Base-by-base conservation (phyloP, 2,797 vertebrate genomes). In the Sandelia bainsii region DNA sequence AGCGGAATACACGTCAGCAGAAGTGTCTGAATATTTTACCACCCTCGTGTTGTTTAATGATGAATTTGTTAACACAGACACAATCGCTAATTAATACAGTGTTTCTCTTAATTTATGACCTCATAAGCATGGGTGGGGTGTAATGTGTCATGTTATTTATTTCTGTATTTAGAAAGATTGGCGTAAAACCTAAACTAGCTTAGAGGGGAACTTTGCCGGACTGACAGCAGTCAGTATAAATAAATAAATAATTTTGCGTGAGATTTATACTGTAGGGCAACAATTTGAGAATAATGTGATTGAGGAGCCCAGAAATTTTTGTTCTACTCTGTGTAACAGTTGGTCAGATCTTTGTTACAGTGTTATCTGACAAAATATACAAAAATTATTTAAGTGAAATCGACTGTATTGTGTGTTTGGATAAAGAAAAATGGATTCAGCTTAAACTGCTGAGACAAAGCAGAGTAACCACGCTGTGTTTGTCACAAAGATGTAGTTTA, bases 41-140 rank as follows among this genome's bases (percentile, higher is more conserved):
- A 17, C 40, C 62, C 44, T 37, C 8, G 17, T 34, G 49, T 34
- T 34, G n/a, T n/a, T n/a, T n/a, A n/a, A n/a, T n/a, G 32, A 34
- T 34, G 8, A 34, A 34, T 51, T 34, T 3, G 64, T 59, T 34
- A 34, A 34, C 32, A 34, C 32, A 14, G 54, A 57, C 49, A 49
- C 10, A 16, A 59, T 59, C 17, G 20, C 69, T 54, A 72, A 69
- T 69, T 59, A 49, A 62, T 53, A 27, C 34, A 16, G n/a, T 20
- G 37, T 62, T 72, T 57, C 51, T 49, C 45, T 40, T 60, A 65
- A 79, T 57, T 62, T 69, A 75, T 52, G 12, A 17, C 66, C 29
- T 40, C 44, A 34, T 62, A 57, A 65, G 39, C 27, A n/a, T 14
- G 39, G n/a, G 8, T 27, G 22, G 44, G 19, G 13, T 7, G 17